Conservation (phyloP, 2,113 vertebrate genomes). For the Paedocypris sp. region DNA sequence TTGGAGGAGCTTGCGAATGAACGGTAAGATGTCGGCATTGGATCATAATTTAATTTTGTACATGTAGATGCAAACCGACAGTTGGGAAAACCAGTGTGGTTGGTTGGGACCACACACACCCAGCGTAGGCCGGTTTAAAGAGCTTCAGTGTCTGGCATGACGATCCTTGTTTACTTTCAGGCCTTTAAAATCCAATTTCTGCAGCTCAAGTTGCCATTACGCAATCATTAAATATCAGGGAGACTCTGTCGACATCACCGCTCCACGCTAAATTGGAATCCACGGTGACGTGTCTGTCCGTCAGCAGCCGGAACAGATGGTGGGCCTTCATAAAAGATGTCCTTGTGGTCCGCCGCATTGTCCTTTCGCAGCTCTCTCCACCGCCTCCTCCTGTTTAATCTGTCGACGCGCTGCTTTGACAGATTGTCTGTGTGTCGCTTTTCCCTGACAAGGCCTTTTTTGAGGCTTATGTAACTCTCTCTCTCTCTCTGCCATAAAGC, state of each 20-base stretch:
- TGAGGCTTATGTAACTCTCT: not conserved
- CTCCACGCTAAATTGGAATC: not conserved
- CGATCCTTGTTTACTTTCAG: not conserved
- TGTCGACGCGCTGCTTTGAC: slow-evolving; percentile 19
- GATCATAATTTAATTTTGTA: too few relatives aligned
- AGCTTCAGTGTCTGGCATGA: not conserved
- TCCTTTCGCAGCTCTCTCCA: slow-evolving; percentile 19
- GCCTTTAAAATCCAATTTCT: not conserved
- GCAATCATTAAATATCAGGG: not conserved
- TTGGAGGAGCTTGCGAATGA: too few relatives aligned
- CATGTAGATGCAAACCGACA: too few relatives aligned
- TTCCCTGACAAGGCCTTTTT: slow-evolving; percentile 1
- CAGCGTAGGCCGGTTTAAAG: not conserved
- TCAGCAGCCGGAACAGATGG: not conserved
- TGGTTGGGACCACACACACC: not conserved
- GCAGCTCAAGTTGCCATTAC: not conserved
- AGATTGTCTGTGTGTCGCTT: slow-evolving; percentile 42
- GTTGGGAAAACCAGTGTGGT: not conserved
- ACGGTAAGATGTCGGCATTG: too few relatives aligned
- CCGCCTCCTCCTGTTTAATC: slow-evolving; percentile 5
- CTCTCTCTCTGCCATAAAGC: not conserved
- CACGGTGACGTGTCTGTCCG: not conserved
- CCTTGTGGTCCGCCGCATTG: too few relatives aligned
- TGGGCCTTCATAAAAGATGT: not conserved
- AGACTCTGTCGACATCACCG: not conserved